Evolutionary conservation across 2,888 invertebrate genomes (phyloP).

Genomic region (Orthosia gracilis): DNA sequence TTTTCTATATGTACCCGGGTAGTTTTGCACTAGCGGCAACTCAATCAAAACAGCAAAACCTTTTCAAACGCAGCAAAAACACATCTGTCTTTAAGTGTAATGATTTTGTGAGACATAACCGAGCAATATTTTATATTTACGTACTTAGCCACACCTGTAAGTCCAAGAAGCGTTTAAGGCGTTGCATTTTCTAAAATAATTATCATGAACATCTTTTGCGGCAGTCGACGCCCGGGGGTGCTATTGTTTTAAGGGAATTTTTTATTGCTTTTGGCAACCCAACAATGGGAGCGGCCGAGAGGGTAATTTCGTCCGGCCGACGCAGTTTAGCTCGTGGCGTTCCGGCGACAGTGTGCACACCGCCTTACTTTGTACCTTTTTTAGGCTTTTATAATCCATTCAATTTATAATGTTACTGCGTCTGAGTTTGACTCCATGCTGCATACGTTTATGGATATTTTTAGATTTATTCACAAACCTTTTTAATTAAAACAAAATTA

Average conservation of each 20-base stretch:
- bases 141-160: constrained; percentile 85
- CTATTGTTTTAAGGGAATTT: constrained; percentile 89
- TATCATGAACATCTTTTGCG: constrained; percentile 88
- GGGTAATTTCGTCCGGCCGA: constrained; percentile 83
- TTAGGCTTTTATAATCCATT: constrained; percentile 70
- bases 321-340: constrained; percentile 78
- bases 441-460: constrained; percentile 44
- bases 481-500: constrained; percentile 56
- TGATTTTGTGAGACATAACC: constrained; percentile 60
- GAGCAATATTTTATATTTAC: constrained; percentile 70
- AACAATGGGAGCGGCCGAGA: constrained; percentile 87
- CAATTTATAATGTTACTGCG: constrained; percentile 68
- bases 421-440: constrained; percentile 59
- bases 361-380: constrained; percentile 72
- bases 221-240: constrained; percentile 87
- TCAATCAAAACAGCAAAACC: constrained; percentile 8
- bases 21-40: not conserved
- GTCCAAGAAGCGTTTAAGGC: constrained; percentile 87
- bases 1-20: too few relatives aligned
- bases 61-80: constrained; percentile 45
- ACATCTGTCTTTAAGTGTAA: constrained; percentile 38
- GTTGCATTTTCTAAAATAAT: constrained; percentile 88
- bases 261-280: constrained; percentile 89
- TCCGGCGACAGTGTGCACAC: constrained; percentile 75
- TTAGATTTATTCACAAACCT: constrained; percentile 48